Evolutionary conservation across 1,140 invertebrate genomes (phyloP).

Genomic region (Hylyphantes graminicola): DNA sequence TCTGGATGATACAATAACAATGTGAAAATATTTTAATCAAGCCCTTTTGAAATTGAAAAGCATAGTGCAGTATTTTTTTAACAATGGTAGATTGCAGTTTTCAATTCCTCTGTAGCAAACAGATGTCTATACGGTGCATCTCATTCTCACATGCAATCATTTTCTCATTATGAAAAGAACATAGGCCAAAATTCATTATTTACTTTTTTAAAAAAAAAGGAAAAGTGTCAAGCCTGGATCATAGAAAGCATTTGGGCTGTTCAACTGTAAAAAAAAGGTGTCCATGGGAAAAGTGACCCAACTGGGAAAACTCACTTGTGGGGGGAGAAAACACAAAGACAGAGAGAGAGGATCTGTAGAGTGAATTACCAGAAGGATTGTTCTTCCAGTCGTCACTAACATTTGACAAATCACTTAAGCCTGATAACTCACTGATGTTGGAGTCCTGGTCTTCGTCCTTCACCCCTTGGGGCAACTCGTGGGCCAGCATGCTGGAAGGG

Average conservation of each 20-base stretch:
- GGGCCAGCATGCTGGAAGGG: not conserved
- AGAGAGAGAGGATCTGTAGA: not conserved
- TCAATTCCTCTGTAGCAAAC: too few species aligned
- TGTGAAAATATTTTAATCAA: too few species aligned
- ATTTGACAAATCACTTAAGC: constrained; percentile 75
- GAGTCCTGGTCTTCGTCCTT: constrained; percentile 74
- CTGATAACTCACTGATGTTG: constrained; percentile 75
- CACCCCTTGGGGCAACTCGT: constrained; percentile 64
- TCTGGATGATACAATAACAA: too few species aligned
- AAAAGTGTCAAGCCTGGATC: not conserved
- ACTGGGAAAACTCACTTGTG: not conserved
- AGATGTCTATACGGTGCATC: too few species aligned
- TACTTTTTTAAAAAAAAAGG: not conserved
- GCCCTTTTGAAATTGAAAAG: too few species aligned
- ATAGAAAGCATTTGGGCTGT: not conserved
- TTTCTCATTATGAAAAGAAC: not conserved
- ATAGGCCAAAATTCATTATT: not conserved
- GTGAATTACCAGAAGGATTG: constrained; percentile 68
- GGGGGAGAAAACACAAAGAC: not conserved
- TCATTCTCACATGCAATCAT: too few species aligned
- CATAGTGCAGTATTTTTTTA: too few species aligned
- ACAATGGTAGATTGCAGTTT: too few species aligned
- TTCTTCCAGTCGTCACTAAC: constrained; percentile 77
- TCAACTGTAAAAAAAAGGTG: not conserved
- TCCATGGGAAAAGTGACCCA: not conserved